A percentile compares a stretch with the other conserved stretches of the same genome.
These are phyloP conservation scores for Acanthis flammea DNA, from an alignment of 2,797 vertebrate species.

Conservation along the genomic window DNA sequence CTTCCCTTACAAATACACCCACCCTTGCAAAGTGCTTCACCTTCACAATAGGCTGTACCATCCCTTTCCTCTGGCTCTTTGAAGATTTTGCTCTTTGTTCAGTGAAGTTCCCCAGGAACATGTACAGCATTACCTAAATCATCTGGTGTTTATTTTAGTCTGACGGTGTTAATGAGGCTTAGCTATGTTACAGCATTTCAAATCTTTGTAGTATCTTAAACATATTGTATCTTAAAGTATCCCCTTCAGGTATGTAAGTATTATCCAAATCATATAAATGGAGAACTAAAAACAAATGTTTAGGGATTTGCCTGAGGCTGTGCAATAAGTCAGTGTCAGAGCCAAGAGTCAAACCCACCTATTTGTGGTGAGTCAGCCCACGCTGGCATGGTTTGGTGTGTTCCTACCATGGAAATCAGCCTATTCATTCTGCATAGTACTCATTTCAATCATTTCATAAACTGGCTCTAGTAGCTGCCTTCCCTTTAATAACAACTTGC, in stretches of 20 bases:
- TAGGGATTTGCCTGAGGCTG: background rate
- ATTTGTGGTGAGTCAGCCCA: conserved; percentile 57
- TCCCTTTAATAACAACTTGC: conserved; percentile 33
- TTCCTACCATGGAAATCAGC: conserved; percentile 29
- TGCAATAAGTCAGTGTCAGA: conserved; percentile 14
- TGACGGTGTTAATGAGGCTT: conserved; percentile 4
- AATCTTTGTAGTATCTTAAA: conserved; percentile 49
- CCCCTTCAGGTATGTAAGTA: conserved; percentile 40
- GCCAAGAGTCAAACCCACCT: conserved; percentile 38
- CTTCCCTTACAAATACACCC: background rate
- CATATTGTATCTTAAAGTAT: conserved; percentile 52
- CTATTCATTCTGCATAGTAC: background rate
- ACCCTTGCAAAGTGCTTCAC: background rate
- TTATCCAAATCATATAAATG: conserved; percentile 47
- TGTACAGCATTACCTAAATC: conserved; percentile 15
- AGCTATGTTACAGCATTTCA: conserved; percentile 17
- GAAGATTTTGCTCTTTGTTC: conserved; percentile 45
- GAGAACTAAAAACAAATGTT: conserved; percentile 47
- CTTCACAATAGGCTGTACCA: background rate
- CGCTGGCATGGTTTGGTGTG: background rate
- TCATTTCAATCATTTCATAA: conserved; percentile 21
- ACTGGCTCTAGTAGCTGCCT: conserved; percentile 1
- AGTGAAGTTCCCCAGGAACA: background rate
- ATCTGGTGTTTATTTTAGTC: conserved; percentile 8
- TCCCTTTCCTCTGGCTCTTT: conserved; percentile 29